Evolutionary conservation across 2,888 invertebrate genomes (phyloP).

Genomic region (Strigamia maritima): DNA sequence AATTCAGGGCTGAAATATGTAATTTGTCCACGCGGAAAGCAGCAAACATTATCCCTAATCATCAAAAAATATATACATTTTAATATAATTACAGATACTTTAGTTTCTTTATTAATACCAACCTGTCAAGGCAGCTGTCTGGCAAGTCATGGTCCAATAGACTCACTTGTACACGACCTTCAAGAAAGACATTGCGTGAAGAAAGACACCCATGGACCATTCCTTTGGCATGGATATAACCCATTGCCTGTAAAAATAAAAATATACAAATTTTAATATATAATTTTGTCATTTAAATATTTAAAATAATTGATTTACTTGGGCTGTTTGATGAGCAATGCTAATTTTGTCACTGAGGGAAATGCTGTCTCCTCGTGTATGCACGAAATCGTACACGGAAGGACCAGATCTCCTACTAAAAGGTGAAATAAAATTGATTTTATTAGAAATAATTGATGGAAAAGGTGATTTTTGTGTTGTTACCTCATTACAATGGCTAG

Average conservation of each 20-base stretch:
- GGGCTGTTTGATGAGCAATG: conserved; percentile 50
- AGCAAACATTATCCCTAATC: conserved; percentile 48
- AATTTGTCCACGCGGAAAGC: conserved; percentile 51
- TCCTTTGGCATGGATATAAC: conserved; percentile 56
- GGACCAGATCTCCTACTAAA: conserved; percentile 49
- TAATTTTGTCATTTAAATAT: background rate
- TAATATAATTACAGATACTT: background rate
- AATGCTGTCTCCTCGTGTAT: conserved; percentile 47
- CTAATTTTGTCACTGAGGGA: conserved; percentile 47
- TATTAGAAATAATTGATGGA: no score
- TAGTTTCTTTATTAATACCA: background rate
- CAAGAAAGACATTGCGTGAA: conserved; percentile 53
- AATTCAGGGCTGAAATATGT: conserved; percentile 49
- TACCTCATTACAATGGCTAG: conserved; percentile 54
- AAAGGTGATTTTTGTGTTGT: background rate
- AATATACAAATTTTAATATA: background rate
- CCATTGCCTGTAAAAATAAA: conserved; percentile 49
- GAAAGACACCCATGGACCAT: conserved; percentile 53
- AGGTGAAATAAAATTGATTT: no score
- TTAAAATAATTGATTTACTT: conserved; percentile 45
- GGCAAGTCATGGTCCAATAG: conserved; percentile 53
- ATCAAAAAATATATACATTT: background rate
- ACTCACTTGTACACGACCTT: conserved; percentile 52
- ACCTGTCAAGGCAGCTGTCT: conserved; percentile 48
- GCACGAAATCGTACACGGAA: conserved; percentile 50